These are phyloP conservation scores for Oriolus oriolus DNA, from an alignment of 2,113 vertebrate species.

Conservation along the genomic window DNA sequence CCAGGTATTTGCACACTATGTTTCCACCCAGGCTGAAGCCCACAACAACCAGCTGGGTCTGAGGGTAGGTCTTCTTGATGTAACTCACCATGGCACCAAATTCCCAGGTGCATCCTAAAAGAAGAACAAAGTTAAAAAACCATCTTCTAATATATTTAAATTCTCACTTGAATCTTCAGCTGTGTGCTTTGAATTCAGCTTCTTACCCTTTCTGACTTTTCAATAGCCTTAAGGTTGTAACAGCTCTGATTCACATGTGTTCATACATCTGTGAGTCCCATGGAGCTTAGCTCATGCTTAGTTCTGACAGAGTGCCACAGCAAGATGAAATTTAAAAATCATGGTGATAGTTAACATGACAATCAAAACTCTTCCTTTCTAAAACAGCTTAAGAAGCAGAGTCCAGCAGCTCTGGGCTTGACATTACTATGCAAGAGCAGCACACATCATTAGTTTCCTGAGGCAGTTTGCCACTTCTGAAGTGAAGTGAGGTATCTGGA, in stretches of 20 bases:
- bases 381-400: neutral
- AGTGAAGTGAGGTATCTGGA: neutral
- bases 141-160: neutral
- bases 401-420: neutral
- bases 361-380: neutral
- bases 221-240: neutral
- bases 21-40: conserved; percentile 98
- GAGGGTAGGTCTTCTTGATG: conserved; percentile 87
- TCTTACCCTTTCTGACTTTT: neutral
- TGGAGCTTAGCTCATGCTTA: neutral
- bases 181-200: neutral
- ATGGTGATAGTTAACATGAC: neutral
- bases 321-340: neutral
- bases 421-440: neutral
- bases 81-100: conserved; percentile 93
- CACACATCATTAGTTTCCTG: neutral
- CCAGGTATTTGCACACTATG: conserved; percentile 97
- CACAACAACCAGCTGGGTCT: conserved; percentile 89
- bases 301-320: neutral
- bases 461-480: neutral
- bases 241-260: neutral
- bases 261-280: neutral
- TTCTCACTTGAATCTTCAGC: neutral
- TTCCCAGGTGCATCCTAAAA: conserved; percentile 94
- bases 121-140: neutral